A percentile compares a stretch with the other conserved stretches of the same genome.
These are phyloP conservation scores for Noctua pronuba DNA, from an alignment of 2,888 invertebrate species.

Conservation along the genomic window DNA sequence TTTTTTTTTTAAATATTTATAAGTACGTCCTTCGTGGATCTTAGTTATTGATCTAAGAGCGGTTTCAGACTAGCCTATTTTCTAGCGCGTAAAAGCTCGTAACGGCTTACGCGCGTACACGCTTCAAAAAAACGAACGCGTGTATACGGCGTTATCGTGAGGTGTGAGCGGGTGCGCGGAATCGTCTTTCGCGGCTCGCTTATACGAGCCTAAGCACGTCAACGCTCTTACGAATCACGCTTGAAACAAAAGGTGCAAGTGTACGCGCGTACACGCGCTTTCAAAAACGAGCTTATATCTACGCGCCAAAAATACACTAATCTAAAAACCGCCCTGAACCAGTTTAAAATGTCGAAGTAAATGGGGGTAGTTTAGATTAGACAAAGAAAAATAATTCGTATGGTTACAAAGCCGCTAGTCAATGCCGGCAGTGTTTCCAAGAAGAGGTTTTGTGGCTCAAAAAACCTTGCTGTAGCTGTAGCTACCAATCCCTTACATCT, in stretches of 20 bases:
- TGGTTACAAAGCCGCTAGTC: no score
- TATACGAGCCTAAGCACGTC: background rate
- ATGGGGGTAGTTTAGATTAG: background rate
- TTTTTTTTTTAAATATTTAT: background rate
- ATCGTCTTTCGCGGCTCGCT: background rate
- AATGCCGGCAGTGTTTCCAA: background rate
- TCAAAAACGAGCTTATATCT: background rate
- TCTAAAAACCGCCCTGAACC: background rate
- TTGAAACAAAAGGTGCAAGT: background rate
- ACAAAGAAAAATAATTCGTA: background rate
- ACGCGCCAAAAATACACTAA: background rate
- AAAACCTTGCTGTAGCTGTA: background rate
- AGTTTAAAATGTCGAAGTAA: background rate
- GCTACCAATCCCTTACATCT: slow-evolving; percentile 18
- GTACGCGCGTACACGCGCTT: background rate
- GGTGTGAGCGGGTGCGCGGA: background rate
- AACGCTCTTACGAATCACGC: background rate
- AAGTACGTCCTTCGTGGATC: background rate
- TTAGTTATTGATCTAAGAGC: background rate
- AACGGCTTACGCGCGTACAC: background rate
- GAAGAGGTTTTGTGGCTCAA: background rate
- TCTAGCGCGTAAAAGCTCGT: background rate
- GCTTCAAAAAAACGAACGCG: background rate
- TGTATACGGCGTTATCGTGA: background rate
- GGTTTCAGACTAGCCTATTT: background rate